A percentile compares a stretch with the other conserved stretches of the same genome.
phyloP scores from a whole-genome alignment of 1,140 invertebrate species.

The Platorchestia sp. region DNA sequence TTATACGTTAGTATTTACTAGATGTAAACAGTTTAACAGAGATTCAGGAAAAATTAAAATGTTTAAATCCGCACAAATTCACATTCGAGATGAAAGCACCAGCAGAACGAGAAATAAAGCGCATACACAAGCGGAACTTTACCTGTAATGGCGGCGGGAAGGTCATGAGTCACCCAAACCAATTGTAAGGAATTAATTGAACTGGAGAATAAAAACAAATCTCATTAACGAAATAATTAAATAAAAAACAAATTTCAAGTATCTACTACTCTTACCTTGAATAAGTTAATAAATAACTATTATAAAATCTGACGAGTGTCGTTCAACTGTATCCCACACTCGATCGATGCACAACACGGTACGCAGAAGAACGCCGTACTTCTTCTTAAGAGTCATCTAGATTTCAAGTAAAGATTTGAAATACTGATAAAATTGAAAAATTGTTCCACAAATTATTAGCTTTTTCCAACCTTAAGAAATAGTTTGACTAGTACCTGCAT shows the following conservation, averaged over 20 bases:
- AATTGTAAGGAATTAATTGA: neutral
- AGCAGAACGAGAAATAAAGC: no score
- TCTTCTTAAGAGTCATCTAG: neutral
- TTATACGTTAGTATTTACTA: no score
- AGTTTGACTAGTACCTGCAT: no score
- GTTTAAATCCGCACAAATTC: no score
- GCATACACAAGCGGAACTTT: neutral
- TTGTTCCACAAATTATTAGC: no score
- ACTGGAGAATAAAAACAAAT: neutral
- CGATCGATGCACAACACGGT: neutral
- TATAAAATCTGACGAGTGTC: neutral
- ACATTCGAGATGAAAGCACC: no score
- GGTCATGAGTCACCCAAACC: neutral
- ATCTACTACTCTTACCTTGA: neutral
- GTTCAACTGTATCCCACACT: neutral
- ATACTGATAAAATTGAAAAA: no score
- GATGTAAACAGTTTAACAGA: no score
- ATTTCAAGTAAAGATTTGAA: neutral
- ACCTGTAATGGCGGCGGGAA: neutral
- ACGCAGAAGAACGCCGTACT: neutral
- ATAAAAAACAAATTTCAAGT: neutral
- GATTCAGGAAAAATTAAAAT: no score
- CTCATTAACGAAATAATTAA: neutral
- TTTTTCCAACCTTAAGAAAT: no score
- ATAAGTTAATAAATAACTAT: neutral